These are phyloP conservation scores for Illadopsis cleaveri DNA, from an alignment of 2,113 vertebrate species.

Conservation along the genomic window DNA sequence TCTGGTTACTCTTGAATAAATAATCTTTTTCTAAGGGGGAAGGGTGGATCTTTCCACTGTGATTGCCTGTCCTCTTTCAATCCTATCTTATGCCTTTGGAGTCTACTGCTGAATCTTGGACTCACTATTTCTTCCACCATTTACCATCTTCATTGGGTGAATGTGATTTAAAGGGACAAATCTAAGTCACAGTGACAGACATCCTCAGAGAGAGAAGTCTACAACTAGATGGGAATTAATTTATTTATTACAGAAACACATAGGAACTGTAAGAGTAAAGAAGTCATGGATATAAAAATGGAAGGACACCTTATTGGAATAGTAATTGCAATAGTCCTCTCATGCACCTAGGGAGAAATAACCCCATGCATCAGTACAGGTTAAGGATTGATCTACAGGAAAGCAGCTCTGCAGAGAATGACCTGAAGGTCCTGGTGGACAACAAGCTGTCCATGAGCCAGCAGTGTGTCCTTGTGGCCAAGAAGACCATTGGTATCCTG, in stretches of 20 bases:
- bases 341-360: neutral
- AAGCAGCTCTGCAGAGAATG: neutral
- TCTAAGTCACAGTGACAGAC: neutral
- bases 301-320: neutral
- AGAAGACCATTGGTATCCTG: neutral
- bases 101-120: neutral
- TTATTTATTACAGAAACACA: neutral
- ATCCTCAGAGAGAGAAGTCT: neutral
- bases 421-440: neutral
- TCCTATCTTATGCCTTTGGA: neutral
- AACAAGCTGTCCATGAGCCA: neutral
- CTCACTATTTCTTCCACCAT: neutral
- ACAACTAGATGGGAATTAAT: neutral
- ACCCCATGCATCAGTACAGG: neutral
- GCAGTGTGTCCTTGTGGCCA: neutral
- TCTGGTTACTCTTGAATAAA: neutral
- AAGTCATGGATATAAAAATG: neutral
- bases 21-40: neutral
- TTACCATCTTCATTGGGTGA: neutral
- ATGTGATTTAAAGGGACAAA: neutral
- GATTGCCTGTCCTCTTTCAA: neutral
- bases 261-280: neutral
- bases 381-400: neutral
- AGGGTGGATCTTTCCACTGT: neutral
- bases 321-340: neutral